Evolutionary conservation across 2,797 vertebrate species (phyloP).

Genomic region (Siniperca obscura): DNA sequence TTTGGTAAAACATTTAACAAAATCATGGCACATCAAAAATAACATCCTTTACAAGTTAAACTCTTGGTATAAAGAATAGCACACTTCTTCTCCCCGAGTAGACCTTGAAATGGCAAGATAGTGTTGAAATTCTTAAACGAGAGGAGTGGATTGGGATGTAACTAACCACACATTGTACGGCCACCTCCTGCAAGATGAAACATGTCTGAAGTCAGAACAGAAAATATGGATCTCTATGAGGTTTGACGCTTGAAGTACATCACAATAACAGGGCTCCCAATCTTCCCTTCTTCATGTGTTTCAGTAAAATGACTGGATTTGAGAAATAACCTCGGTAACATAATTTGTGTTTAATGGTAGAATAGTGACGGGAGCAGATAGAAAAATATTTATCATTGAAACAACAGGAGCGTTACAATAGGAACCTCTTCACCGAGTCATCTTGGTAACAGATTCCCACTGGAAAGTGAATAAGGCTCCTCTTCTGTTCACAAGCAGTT

Average conservation of each 20-base stretch:
- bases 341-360: constrained; percentile 56
- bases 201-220: constrained; percentile 54
- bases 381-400: constrained; percentile 88
- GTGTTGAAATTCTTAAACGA: constrained; percentile 46
- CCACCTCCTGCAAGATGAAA: constrained; percentile 51
- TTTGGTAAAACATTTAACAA: constrained; percentile 69
- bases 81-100: constrained; percentile 56
- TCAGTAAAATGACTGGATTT: constrained; percentile 54
- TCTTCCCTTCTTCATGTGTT: constrained; percentile 40
- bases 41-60: constrained; percentile 61
- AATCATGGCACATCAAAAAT: constrained; percentile 75
- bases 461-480: constrained; percentile 80
- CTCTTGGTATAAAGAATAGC: constrained; percentile 63
- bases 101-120: constrained; percentile 64
- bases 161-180: constrained; percentile 45
- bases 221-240: constrained; percentile 58
- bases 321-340: constrained; percentile 63
- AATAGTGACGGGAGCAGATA: constrained; percentile 81
- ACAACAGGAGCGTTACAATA: constrained; percentile 76
- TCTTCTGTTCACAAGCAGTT: constrained; percentile 80
- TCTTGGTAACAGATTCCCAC: constrained; percentile 71
- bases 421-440: constrained; percentile 67
- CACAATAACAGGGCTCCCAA: constrained; percentile 52
- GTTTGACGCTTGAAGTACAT: constrained; percentile 56
- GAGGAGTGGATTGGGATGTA: constrained; percentile 31